phyloP scores from a whole-genome alignment of 2,888 invertebrate genomes.

The Cantharis rufa region DNA sequence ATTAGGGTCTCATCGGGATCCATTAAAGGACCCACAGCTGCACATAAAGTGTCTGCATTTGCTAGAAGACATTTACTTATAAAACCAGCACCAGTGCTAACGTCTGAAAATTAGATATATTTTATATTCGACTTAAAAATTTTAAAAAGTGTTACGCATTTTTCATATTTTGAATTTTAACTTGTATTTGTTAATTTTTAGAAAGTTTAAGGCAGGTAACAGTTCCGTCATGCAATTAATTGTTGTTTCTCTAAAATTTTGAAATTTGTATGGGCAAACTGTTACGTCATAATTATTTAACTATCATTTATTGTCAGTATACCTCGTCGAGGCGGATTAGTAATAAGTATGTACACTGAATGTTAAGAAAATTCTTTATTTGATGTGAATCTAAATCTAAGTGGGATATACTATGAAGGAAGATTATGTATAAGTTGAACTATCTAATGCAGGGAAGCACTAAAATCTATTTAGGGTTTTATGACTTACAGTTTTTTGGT shows the following conservation, averaged over 20 bases:
- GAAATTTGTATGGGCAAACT: neutral
- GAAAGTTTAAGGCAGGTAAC: neutral
- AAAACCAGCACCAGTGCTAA: constrained; percentile 78
- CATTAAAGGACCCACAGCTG: constrained; percentile 94
- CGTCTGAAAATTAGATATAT: constrained; percentile 56
- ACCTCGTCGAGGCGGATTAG: neutral
- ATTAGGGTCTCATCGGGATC: constrained; percentile 86
- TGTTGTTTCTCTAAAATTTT: too few species aligned
- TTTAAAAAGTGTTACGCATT: neutral
- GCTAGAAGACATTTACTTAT: constrained; percentile 94
- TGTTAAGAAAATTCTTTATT: neutral
- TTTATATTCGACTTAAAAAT: neutral
- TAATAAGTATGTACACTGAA: neutral
- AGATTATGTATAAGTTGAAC: neutral
- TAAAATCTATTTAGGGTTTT: neutral
- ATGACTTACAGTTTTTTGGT: neutral
- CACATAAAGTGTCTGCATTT: constrained; percentile 94
- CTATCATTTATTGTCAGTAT: neutral
- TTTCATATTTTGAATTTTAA: neutral
- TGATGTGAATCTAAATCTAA: neutral
- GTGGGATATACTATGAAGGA: neutral
- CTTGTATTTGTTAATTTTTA: neutral
- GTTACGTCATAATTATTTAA: neutral
- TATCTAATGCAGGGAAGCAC: neutral
- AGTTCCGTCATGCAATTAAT: neutral